Base-by-base conservation (phyloP, 2,113 vertebrate genomes). In the Xyrauchen texanus region DNA sequence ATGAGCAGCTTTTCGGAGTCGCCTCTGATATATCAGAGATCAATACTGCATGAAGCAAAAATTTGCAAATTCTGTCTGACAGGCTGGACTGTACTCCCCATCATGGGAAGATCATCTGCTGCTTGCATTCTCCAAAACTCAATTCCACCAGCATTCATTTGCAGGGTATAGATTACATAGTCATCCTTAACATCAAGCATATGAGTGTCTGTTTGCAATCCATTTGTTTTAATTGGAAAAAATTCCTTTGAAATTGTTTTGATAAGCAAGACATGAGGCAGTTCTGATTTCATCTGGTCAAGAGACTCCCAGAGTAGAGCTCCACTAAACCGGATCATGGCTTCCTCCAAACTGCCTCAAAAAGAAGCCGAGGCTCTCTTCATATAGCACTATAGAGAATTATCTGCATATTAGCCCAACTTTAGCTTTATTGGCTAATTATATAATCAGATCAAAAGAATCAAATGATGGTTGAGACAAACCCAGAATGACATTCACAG, bases 181-280 rank as follows among this genome's bases (percentile, higher is more conserved):
- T 53, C 61, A 68, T 58, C 52, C 49, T 68, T 78, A 81, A 85
- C 73, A 60, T 80, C 51, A 65, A 78, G 72, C 70, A 81, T 69
- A 68, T 76, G 61, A 77, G 66, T 72, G 62, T 80, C 78, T 77
- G 64, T 77, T 77, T 82, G 74, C 78, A 78, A 75, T 80, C 80
- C 61, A 46, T 13, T 13, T 80, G 73, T 82, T 82, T 53, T 82
- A 68, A 82, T 80, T 77, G 55, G 21, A 67, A 76, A 85, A 49
- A 69, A 74, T 75, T 67, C 72, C 21, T 76, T 70, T 76, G 68
- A 67, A 16, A 72, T 79, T 70, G 21, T 55, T 75, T 81, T 70
- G 73, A 68, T 77, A 76, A 68, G 51, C n/a, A 42, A 13, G 63
- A 44, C 12, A 74, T 68, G 42, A 52, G 45, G 55, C 4, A 6